A percentile compares a stretch with the other conserved stretches of the same genome.
Conservation (phyloP, 2,888 invertebrate genomes). For the Pollenia labialis region DNA sequence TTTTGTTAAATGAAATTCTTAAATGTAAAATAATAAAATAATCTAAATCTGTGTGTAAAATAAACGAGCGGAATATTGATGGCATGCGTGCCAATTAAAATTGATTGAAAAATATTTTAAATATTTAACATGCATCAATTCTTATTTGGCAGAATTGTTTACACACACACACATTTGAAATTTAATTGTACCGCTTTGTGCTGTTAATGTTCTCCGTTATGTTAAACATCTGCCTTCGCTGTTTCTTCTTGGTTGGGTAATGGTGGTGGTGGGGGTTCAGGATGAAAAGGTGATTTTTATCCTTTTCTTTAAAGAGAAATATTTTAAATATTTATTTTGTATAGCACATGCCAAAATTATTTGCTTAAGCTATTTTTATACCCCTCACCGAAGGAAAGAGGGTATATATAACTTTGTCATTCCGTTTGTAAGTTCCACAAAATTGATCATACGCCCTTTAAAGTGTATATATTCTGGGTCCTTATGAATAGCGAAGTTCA, state of each 20-base stretch:
- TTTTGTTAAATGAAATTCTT: conserved; percentile 23
- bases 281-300: conserved; percentile 59
- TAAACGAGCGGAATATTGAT: conserved; percentile 77
- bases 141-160: conserved; percentile 49
- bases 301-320: conserved; percentile 29
- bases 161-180: conserved; percentile 9
- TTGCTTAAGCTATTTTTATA: background rate
- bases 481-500: no score
- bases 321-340: background rate
- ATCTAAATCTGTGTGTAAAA: conserved; percentile 61
- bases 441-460: no score
- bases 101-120: conserved; percentile 83
- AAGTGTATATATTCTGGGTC: no score
- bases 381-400: no score
- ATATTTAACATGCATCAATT: conserved; percentile 77
- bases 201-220: conserved; percentile 42
- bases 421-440: no score
- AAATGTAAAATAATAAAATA: conserved; percentile 32
- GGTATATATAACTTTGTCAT: no score
- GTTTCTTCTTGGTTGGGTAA: background rate
- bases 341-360: conserved; percentile 45
- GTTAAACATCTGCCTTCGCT: conserved; percentile 63
- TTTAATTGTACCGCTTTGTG: background rate
- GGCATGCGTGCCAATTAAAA: conserved; percentile 83
- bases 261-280: conserved; percentile 6